Conservation (phyloP, 2,797 vertebrate species). For the Malurus leucopterus region DNA sequence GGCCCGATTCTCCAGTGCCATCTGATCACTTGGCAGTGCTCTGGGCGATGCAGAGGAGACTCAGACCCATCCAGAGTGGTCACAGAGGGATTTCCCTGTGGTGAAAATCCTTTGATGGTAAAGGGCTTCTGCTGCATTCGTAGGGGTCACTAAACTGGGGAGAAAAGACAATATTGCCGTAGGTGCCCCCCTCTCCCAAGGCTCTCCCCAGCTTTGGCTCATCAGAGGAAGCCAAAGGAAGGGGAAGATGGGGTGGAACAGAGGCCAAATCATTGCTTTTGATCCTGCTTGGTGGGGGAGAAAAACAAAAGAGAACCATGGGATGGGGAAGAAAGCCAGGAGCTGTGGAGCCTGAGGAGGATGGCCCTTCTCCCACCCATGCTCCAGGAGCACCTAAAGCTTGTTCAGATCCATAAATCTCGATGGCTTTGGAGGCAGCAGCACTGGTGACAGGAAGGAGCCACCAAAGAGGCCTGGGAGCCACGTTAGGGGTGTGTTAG, state of each 20-base stretch:
- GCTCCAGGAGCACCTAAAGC: background rate
- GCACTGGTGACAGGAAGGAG: background rate
- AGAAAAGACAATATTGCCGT: background rate
- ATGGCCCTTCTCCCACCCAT: background rate
- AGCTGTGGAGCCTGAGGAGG: background rate
- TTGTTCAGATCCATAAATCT: background rate
- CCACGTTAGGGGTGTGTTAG: background rate
- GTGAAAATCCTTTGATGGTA: background rate
- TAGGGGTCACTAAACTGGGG: background rate
- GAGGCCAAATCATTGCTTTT: background rate
- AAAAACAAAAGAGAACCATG: fast-evolving
- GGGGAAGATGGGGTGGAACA: background rate
- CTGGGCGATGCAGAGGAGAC: background rate
- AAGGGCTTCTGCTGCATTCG: background rate
- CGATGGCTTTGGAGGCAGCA: background rate
- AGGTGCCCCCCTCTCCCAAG: background rate
- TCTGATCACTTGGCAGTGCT: conserved; percentile 41
- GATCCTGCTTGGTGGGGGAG: background rate
- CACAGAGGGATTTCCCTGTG: background rate
- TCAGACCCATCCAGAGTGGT: background rate
- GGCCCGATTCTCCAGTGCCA: conserved; percentile 35
- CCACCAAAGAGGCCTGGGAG: background rate
- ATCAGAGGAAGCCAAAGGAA: background rate
- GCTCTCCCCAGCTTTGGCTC: background rate
- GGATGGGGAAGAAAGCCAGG: background rate